Evolutionary conservation across 1,140 invertebrate species (phyloP), one percentile per base, ranked within the genome.

Genomic region (Conus betulinus): DNA sequence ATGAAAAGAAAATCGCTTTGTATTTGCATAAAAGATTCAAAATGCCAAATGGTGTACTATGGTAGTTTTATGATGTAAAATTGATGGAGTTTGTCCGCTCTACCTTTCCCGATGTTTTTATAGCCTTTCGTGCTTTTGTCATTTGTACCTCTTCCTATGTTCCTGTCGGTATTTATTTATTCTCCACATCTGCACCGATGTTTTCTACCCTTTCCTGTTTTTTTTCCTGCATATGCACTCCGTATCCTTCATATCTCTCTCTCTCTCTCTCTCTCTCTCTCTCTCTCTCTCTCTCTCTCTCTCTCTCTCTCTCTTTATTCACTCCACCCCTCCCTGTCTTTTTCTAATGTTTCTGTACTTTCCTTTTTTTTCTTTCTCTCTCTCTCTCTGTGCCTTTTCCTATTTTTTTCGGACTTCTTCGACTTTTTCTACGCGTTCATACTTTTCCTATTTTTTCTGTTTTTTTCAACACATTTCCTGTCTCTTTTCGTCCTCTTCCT

Each of bases 181-280:
- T 81, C n/a, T 81, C 78, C 39, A n/a, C 39, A 39, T 39, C 39
- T 39, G 39, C 39, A 1, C 39, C 39, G 39, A 39, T 39, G 39
- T 39, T 39, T 39, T 39, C 39, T 39, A 39, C 39, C 39, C 39
- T 39, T 39, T 39, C 39, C 39, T 39, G 39, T 39, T 39, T 39
- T 39, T 39, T 39, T 39, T 39, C 39, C 39, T 39, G 39, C 0
- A 39, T 39, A 39, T 39, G 39, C 39, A 39, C 0, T 39, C 39
- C 39, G 39, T 39, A 39, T 39, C 39, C 39, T 3, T 3, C 39
- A 39, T 39, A 39, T 39, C 39, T 39, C 78, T 81, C 78, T 81
- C 78, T 17, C 78, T 81, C 51, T 81, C 78, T 81, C 51, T 81
- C 78, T 81, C 51, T 81, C 78, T 81, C 51, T 81, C n/a, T 81